A percentile compares a stretch with the other conserved stretches of the same genome.
Conservation (phyloP, 2,888 invertebrate species). For the Pogonocherus hispidulus region DNA sequence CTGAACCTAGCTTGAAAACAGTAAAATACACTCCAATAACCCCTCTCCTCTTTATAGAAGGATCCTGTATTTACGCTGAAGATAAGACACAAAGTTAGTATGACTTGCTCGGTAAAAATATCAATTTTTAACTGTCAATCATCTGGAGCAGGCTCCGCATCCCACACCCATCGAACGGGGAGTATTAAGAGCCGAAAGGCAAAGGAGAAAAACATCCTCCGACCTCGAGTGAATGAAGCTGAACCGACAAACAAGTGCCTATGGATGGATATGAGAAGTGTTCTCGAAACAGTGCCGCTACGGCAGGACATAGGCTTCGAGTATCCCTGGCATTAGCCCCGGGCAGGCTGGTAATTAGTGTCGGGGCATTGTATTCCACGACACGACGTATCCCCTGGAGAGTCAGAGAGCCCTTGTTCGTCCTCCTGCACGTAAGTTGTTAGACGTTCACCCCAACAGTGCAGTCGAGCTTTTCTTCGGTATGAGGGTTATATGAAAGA, state of each 20-base stretch:
- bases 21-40: no score
- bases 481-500: background rate
- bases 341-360: slow-evolving; percentile 52
- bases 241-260: slow-evolving; percentile 39
- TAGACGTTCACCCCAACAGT: slow-evolving; percentile 3
- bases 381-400: slow-evolving; percentile 49
- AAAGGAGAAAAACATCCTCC: slow-evolving; percentile 29
- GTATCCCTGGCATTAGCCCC: slow-evolving; percentile 32
- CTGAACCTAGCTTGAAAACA: no score
- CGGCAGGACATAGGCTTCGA: slow-evolving; percentile 7
- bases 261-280: slow-evolving; percentile 36
- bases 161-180: background rate
- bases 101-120: no score
- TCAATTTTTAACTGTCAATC: background rate
- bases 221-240: slow-evolving; percentile 30
- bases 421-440: slow-evolving; percentile 11
- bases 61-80: no score
- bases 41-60: no score
- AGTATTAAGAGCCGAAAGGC: slow-evolving; percentile 10
- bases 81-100: no score
- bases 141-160: background rate
- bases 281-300: slow-evolving; percentile 28
- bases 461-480: background rate
- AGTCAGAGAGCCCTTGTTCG: slow-evolving; percentile 26
- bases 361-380: slow-evolving; percentile 52